A percentile compares a stretch with the other conserved stretches of the same genome.
Conservation (phyloP, 2,113 vertebrate species). For the Xenopus borealis region DNA sequence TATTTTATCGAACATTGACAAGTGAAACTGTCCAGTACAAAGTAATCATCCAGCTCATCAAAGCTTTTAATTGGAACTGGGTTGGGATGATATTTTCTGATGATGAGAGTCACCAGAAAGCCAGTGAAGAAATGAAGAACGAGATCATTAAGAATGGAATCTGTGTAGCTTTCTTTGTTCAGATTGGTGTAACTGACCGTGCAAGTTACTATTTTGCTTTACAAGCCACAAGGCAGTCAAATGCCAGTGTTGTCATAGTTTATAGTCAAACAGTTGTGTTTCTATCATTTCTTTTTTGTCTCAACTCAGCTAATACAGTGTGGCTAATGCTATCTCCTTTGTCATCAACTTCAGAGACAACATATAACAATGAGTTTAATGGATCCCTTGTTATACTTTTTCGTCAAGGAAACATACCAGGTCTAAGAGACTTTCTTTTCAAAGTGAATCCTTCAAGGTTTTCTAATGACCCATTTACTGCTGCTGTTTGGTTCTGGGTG, state of each 20-base stretch:
- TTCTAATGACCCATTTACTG: background rate
- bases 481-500: background rate
- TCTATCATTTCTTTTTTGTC: background rate
- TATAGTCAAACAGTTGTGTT: background rate
- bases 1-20: background rate
- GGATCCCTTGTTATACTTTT: background rate
- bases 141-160: background rate
- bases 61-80: constrained; percentile 1
- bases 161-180: background rate
- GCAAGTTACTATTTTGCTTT: background rate
- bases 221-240: background rate
- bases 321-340: background rate
- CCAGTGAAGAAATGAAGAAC: background rate
- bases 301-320: background rate
- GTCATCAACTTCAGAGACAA: background rate
- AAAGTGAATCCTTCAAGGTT: background rate
- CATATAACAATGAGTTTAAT: background rate
- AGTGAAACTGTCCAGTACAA: constrained; percentile 4
- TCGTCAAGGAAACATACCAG: background rate
- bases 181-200: background rate
- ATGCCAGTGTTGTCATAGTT: background rate
- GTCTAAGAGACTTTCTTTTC: background rate
- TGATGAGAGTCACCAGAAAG: background rate
- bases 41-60: constrained; percentile 2
- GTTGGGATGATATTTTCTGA: background rate